Conservation (phyloP, 2,113 vertebrate species). For the Psephotus haematonotus region DNA sequence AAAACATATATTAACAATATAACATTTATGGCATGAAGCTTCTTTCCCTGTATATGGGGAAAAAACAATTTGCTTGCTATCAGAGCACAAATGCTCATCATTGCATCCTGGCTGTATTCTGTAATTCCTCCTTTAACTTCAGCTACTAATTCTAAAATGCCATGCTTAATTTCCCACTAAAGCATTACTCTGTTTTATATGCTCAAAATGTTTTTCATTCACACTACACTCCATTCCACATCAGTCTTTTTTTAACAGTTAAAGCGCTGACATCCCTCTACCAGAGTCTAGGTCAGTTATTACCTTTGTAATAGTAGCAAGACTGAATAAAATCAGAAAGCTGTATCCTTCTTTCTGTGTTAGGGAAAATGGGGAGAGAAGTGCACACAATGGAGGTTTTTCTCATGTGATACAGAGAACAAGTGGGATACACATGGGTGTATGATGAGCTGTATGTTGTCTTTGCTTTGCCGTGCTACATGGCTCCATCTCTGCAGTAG, state of each 20-base stretch:
- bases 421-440: accelerated
- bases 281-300: not conserved
- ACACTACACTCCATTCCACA: not conserved
- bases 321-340: not conserved
- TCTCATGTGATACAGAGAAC: not conserved
- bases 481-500: not conserved
- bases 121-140: not conserved
- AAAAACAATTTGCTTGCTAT: not conserved
- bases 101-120: not conserved
- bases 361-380: not conserved
- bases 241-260: not conserved
- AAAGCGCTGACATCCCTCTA: not conserved
- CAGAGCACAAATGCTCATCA: not conserved
- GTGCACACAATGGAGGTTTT: not conserved
- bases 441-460: not conserved
- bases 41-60: not conserved
- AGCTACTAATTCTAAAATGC: not conserved
- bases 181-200: not conserved
- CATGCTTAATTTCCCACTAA: not conserved
- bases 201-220: constrained; percentile 8
- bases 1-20: not conserved
- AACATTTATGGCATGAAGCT: not conserved
- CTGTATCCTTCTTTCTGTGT: not conserved
- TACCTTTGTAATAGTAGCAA: not conserved
- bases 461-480: not conserved